Evolutionary conservation across 2,888 invertebrate species (phyloP).

Genomic region (Drosophila atripex): DNA sequence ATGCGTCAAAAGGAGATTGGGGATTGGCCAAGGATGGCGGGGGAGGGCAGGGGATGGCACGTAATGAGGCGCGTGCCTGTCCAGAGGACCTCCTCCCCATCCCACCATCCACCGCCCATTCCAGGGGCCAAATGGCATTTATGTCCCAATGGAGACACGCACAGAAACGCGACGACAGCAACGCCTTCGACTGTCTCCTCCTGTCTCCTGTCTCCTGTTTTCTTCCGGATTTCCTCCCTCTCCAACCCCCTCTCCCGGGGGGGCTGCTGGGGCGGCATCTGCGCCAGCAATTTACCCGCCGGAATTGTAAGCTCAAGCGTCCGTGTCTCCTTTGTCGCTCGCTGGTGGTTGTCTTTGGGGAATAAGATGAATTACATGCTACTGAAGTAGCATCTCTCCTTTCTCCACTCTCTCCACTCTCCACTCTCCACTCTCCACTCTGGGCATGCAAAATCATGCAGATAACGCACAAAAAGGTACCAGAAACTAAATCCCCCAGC

Average conservation of each 20-base stretch:
- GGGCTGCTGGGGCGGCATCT: constrained; percentile 23
- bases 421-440: neutral
- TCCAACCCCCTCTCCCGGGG: neutral
- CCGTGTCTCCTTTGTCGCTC: constrained; percentile 45
- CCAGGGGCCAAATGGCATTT: constrained; percentile 70
- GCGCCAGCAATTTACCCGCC: constrained; percentile 38
- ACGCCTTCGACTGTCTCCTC: constrained; percentile 44
- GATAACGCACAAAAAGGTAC: constrained; percentile 73
- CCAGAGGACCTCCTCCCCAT: constrained; percentile 6
- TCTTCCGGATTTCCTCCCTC: constrained; percentile 14
- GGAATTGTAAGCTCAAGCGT: constrained; percentile 47
- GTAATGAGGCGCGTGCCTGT: constrained; percentile 72
- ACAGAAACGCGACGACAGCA: constrained; percentile 71
- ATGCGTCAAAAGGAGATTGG: constrained; percentile 48
- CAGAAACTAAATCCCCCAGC: constrained; percentile 77
- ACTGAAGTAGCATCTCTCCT: constrained; percentile 53
- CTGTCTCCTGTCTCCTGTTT: constrained; percentile 6
- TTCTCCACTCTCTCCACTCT: neutral
- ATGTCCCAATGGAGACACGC: constrained; percentile 76
- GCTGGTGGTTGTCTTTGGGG: constrained; percentile 69
- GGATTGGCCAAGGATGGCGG: constrained; percentile 23
- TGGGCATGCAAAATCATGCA: constrained; percentile 58
- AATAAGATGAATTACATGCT: constrained; percentile 81
- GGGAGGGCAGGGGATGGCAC: constrained; percentile 11
- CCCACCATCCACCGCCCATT: neutral